Base-by-base conservation (phyloP, 2,888 invertebrate species). In the Phanerotoma sp. region DNA sequence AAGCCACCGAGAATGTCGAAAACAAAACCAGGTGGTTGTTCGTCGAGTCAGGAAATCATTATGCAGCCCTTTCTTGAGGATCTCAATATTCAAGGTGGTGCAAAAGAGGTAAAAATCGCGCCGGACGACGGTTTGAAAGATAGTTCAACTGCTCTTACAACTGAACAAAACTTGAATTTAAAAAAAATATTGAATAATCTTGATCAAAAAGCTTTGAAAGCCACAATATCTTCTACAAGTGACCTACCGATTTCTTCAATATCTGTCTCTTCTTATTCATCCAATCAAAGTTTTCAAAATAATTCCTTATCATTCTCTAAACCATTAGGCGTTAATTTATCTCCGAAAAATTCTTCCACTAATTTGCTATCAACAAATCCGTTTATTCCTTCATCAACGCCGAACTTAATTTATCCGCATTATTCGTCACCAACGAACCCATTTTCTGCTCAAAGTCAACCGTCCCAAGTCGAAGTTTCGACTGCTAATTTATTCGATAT, bases 1-100 rank as follows among this genome's bases (percentile, higher is more conserved):
- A n/a, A n/a, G n/a, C n/a, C n/a, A n/a, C n/a, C n/a, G 3, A 83
- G 83, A 64, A 83, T 84, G 54, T 83, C 83, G 62, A 84, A 83
- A 65, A 79, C 79, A 73, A 71, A 83, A 20, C n/a, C n/a, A n/a
- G n/a, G n/a, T n/a, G n/a, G n/a, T n/a, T n/a, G n/a, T n/a, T n/a
- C n/a, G n/a, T n/a, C n/a, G n/a, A n/a, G n/a, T n/a, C n/a, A n/a
- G n/a, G n/a, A n/a, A n/a, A n/a, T n/a, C n/a, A 83, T 82, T 58
- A 77, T 54, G 2, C 60, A 56, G 3, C 49, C 60, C 51, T 63
- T 55, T 38, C 46, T 63, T 22, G 82, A 82, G 0, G 83, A 83
- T 65, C 84, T 84, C 60, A 80, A 81, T 7, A 78, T 81, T 1
- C 73, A 76, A 35, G 78, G 77, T 3, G 80, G 80, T 2, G 71